Base-by-base conservation (phyloP, 2,113 vertebrate genomes). In the Pachyramphus minor region DNA sequence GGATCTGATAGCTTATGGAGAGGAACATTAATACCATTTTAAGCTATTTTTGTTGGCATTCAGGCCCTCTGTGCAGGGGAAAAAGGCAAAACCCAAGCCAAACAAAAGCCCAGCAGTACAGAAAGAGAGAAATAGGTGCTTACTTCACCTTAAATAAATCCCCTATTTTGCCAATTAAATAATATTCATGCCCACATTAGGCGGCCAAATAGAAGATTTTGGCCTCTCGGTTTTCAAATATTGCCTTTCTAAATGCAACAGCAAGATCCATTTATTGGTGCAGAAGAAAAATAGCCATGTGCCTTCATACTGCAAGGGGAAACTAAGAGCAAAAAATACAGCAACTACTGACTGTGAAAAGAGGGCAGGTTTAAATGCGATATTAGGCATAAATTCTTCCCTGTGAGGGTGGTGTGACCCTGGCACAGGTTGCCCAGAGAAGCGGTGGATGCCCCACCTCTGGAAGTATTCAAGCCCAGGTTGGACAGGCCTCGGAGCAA, bases 401-500 rank as follows among this genome's bases (percentile, higher is more conserved):
- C 20, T 52, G 23, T 21, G 19, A 52, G 44, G 42, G 11, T 14
- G 37, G 4, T 2, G 8, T 9, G 19, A 15, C 31, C 27, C 52
- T 19, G 22, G 37, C 50, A 66, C 37, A 59, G 44, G 44, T 0
- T 77, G 22, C 22, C 27, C 39, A 52, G 18, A 53, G 23, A 7
- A 53, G 39, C 20, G 53, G 53, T 22, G 69, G 69, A 27, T 66
- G 53, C 14, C 7, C 44, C 44, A n/a, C 39, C 47, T 24, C 45
- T 75, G 62, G 15, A 14, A n/a, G 6, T 18, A 13, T 11, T 2
- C 30, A 27, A 59, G 16, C 7, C 45, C 39, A 41, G 20, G 45
- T 0, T 31, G 60, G 69, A 67, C 1, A 0, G 28, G 14, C 28
- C 15, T 52, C 11, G 12, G 45, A 81, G 19, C 19, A 23, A 2